These are phyloP conservation scores for Sinocyclocheilus rhinocerous DNA, from an alignment of 2,113 vertebrate species.

Conservation along the genomic window DNA sequence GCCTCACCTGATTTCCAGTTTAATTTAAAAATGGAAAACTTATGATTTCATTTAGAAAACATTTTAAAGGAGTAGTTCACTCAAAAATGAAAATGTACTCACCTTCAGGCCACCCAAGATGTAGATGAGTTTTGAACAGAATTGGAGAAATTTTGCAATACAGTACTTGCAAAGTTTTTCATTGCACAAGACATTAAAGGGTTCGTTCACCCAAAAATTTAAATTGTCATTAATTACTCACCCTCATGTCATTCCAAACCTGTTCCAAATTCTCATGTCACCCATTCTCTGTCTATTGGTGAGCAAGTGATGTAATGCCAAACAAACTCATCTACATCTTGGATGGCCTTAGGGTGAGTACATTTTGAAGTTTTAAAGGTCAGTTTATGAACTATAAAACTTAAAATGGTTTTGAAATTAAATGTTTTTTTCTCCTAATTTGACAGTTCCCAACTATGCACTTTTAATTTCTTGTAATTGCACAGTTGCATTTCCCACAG, in stretches of 20 bases:
- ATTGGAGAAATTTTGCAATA: no score
- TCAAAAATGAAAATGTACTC: neutral
- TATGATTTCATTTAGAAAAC: neutral
- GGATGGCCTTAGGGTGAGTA: neutral
- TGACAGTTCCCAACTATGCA: neutral
- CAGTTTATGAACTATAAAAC: neutral
- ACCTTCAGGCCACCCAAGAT: no score
- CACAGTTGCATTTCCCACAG: neutral
- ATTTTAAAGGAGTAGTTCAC: neutral
- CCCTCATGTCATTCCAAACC: no score
- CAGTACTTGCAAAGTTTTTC: no score
- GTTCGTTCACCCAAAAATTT: no score
- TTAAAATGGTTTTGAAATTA: neutral
- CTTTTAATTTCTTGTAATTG: neutral
- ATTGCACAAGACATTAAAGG: no score
- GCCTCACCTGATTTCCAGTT: conserved; percentile 6
- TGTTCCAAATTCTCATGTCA: neutral
- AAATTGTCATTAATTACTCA: no score
- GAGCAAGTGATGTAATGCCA: neutral
- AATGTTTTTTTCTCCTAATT: neutral
- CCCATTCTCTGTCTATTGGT: neutral
- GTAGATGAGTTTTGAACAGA: no score
- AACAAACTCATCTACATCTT: neutral
- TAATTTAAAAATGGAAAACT: neutral
- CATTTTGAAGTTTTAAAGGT: no score